These are phyloP conservation scores for Merluccius polli DNA, from an alignment of 2,797 vertebrate species.

Conservation along the genomic window DNA sequence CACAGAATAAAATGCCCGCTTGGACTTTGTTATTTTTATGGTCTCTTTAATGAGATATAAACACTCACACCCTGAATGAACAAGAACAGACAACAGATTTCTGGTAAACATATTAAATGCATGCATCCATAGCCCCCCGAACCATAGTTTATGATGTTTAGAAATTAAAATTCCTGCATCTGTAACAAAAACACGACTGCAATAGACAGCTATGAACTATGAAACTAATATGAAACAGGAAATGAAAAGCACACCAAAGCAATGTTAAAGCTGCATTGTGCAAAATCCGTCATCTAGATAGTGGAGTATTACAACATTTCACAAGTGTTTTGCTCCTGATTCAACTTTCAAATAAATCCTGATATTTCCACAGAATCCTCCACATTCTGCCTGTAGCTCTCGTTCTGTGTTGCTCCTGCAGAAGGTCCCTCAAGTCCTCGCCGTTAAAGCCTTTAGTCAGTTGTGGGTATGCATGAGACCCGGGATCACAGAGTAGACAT, in stretches of 20 bases:
- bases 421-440: background rate
- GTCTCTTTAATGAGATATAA: background rate
- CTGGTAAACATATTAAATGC: background rate
- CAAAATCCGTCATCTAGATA: background rate
- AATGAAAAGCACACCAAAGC: background rate
- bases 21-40: background rate
- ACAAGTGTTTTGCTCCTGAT: background rate
- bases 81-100: background rate
- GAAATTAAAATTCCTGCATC: background rate
- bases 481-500: background rate
- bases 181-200: background rate
- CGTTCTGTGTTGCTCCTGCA: background rate
- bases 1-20: background rate
- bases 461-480: background rate
- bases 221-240: background rate
- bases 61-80: background rate
- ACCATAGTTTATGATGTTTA: background rate
- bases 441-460: background rate
- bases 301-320: background rate
- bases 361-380: background rate
- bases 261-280: background rate
- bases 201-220: background rate
- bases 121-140: background rate
- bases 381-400: background rate
- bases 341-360: background rate